Evolutionary conservation across 2,888 invertebrate species (phyloP).

Genomic region (Xylota sylvarum): DNA sequence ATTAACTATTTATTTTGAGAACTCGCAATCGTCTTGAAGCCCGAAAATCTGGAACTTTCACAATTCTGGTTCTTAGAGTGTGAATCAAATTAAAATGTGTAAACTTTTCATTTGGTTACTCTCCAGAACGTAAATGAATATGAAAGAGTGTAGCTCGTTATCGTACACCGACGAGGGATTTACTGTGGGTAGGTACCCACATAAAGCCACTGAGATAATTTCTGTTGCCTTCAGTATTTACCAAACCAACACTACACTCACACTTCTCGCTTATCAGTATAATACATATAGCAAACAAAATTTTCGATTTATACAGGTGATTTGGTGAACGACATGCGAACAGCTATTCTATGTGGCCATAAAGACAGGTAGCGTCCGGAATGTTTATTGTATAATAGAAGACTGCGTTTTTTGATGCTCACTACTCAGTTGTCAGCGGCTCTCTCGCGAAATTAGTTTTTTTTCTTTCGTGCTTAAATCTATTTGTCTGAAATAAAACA

Average conservation of each 20-base stretch:
- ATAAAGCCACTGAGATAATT: constrained; percentile 68
- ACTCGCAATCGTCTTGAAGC: background rate
- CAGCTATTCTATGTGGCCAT: constrained; percentile 39
- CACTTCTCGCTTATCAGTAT: constrained; percentile 68
- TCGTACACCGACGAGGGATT: constrained; percentile 47
- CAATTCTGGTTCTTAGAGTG: background rate
- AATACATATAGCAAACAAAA: constrained; percentile 58
- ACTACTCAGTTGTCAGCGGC: constrained; percentile 35
- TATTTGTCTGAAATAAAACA: constrained; percentile 14
- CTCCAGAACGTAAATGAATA: constrained; percentile 22
- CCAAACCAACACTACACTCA: constrained; percentile 47
- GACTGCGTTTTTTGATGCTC: constrained; percentile 50
- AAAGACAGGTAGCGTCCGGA: constrained; percentile 63
- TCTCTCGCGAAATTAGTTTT: constrained; percentile 28
- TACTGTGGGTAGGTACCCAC: constrained; percentile 36
- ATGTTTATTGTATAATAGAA: constrained; percentile 54
- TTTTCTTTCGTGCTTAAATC: constrained; percentile 3
- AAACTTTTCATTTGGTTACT: constrained; percentile 25
- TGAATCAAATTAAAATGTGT: constrained; percentile 19
- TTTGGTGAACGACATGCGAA: constrained; percentile 63
- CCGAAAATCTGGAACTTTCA: constrained; percentile 2
- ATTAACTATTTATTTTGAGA: constrained; percentile 6
- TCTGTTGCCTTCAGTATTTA: constrained; percentile 49
- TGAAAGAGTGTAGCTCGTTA: constrained; percentile 40
- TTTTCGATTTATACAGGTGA: constrained; percentile 71